Evolutionary conservation across 2,113 vertebrate genomes (phyloP), one percentile per base, ranked within the genome.

Genomic region (Serinus canaria): DNA sequence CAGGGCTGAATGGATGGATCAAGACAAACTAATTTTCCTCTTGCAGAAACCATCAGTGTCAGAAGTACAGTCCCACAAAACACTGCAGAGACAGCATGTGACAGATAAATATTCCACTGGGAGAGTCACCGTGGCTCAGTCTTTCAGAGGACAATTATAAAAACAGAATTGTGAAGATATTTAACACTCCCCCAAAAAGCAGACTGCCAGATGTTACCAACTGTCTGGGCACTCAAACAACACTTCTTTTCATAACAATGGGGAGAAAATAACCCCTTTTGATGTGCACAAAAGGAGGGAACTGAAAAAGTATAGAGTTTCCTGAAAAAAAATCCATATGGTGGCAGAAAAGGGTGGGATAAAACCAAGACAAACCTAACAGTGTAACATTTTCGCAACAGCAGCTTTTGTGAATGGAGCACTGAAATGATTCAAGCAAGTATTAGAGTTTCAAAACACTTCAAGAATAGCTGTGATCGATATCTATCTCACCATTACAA

Each of bases 81-180:
- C 3, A 55, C 2, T 5, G 53, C 64, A 74, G 75, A 43, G n/a
- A 60, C 1, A 0, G 76, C 76, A 50, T 2, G 41, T 1, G 19
- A 55, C 4, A 11, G 55, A 35, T 15, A 47, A 89, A 44, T 25
- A 44, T 24, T 67, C 60, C 81, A 67, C 0, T 3, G 20, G 68
- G 73, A 62, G 78, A 83, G 43, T 18, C 68, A 60, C 47, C 73
- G 47, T 0, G 43, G 68, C 60, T 82, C 35, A 50, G 23, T 24
- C 52, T 82, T 37, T 43, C 46, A 77, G 55, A 90, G 43, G 35
- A 69, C 55, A 83, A 70, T 59, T 62, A 41, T 47, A 24, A 87
- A 89, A 76, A 73, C 56, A 64, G 66, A 82, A 92, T 44, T 94
- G 87, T 87, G 77, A 86, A 89, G 87, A 89, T 43, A 91, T 87